Base-by-base conservation (phyloP, 2,888 invertebrate species). In the Leucozona laternaria region DNA sequence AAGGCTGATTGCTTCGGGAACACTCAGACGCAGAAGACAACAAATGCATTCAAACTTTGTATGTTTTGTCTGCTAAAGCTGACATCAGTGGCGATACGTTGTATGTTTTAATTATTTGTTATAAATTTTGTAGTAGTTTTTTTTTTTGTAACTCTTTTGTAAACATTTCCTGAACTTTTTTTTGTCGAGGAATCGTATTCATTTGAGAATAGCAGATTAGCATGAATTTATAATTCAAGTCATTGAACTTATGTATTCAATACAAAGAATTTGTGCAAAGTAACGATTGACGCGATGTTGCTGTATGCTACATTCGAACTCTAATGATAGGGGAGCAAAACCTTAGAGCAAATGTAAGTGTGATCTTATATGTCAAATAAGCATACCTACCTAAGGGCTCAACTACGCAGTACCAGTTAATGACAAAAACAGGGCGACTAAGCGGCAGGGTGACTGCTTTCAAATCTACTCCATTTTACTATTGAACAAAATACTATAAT, bases 21-120 rank as follows among this genome's bases (percentile, higher is more conserved):
- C 43, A 31, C 17, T 8, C 55, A 34, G 37, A 53, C 17, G 13
- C 55, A 34, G 37, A 53, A 62, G 25, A n/a, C n/a, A 43, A 11
- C n/a, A 6, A 11, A 17, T 57, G 31, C 10, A 43, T 28, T 43
- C 25, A 28, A 17, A 45, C 43, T 15, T 5, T 31, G 31, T 17
- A 5, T 31, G 57, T 48, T 58, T 40, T 64, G 58, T 58, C n/a
- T 71, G 40, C 11, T 62, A 37, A 68, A 75, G 76, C 64, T 76
- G 83, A 64, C 83, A n/a, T n/a, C n/a, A 64, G 25, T 50, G 64
- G 50, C 58, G 37, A 57, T 71, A 34, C 22, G 43, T 71, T 75
- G n/a, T 31, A 76, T 64, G 43, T 64, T 79, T 76, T 76, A 79
- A 75, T 83, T 75, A 64, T 72, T 79, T 78, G n/a, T 34, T 58